Conservation (phyloP, 2,113 vertebrate genomes). For the Oncorhynchus clarkii region DNA sequence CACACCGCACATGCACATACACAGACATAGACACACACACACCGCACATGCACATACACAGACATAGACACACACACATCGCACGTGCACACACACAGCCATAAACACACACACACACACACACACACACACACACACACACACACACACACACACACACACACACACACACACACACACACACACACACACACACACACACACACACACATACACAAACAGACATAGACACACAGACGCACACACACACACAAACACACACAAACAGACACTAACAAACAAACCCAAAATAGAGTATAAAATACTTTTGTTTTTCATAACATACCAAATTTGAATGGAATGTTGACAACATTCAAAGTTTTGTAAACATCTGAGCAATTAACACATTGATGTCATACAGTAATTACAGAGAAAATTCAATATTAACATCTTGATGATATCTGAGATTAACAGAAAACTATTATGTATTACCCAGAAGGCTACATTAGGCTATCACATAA, state of each 20-base stretch:
- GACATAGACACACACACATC: neutral
- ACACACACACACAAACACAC: neutral
- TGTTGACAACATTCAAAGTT: neutral
- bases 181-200: neutral
- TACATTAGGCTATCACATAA: conserved; percentile 29
- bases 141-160: neutral
- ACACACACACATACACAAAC: too few species aligned
- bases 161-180: neutral
- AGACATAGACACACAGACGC: too few species aligned
- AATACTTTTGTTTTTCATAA: neutral
- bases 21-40: too few species aligned
- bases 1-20: rapidly evolving
- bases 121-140: neutral
- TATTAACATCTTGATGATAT: conserved; percentile 38
- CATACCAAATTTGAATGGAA: neutral
- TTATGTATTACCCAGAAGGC: conserved; percentile 50
- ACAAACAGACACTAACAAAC: neutral
- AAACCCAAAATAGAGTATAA: too few species aligned
- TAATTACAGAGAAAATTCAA: conserved; percentile 63
- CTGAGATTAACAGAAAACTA: conserved; percentile 51
- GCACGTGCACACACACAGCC: neutral
- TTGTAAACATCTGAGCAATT: neutral
- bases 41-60: neutral
- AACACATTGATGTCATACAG: conserved; percentile 44
- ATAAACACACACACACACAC: neutral